phyloP scores from a whole-genome alignment of 2,888 invertebrate genomes.

The Sesamia inferens region DNA sequence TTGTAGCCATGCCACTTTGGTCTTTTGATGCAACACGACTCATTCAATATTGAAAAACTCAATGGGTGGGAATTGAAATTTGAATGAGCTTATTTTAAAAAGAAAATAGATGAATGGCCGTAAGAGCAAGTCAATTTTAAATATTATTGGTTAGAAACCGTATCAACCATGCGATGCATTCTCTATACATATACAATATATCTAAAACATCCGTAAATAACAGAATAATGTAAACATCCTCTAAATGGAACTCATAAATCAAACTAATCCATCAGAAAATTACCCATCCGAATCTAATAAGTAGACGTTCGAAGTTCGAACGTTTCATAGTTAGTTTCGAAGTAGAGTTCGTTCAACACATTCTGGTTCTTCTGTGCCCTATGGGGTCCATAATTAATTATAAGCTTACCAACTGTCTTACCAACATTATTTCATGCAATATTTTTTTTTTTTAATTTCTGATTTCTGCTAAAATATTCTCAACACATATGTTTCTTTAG shows the following conservation, averaged over 20 bases:
- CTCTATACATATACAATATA: background rate
- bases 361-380: constrained; percentile 2
- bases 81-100: background rate
- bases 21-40: too few species aligned
- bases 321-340: too few species aligned
- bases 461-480: constrained; percentile 12
- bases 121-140: background rate
- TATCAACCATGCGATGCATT: background rate
- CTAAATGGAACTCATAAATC: constrained; percentile 14
- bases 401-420: background rate
- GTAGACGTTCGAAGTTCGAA: background rate
- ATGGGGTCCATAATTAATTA: background rate
- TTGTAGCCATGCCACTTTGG: too few species aligned
- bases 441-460: background rate
- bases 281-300: constrained; percentile 21
- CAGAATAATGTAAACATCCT: background rate
- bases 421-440: background rate
- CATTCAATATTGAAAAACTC: too few species aligned
- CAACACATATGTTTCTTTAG: constrained; percentile 9
- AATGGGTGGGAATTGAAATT: background rate
- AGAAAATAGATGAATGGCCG: background rate
- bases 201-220: constrained; percentile 2
- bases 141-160: background rate
- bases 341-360: background rate
- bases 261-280: constrained; percentile 29